Percentiles rank a stretch among this genome's conserved stretches.
These are phyloP conservation scores for Halichondria panicea DNA, from an alignment of 37 sponge, comb jelly and placozoan species.

Conservation along the genomic window DNA sequence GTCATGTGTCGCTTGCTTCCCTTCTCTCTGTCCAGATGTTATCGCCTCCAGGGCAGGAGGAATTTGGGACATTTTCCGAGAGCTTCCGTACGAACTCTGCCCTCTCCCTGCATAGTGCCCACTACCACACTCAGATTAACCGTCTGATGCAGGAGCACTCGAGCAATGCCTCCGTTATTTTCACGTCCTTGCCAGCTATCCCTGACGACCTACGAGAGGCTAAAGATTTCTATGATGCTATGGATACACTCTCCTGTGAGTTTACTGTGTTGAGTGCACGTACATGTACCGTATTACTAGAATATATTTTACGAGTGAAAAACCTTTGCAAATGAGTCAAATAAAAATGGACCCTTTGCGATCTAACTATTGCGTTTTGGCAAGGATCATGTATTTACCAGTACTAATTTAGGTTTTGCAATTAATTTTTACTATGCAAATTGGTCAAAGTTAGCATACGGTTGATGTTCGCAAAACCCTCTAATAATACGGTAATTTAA, in stretches of 20 bases:
- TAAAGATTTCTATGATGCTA: slow-evolving; percentile 19
- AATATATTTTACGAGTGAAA: slow-evolving; percentile 4
- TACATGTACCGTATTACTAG: too few species aligned
- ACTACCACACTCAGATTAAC: slow-evolving; percentile 47
- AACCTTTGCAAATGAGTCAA: too few species aligned
- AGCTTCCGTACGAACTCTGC: slow-evolving; percentile 16
- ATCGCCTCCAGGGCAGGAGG: slow-evolving; percentile 8
- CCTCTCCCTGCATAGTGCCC: background rate
- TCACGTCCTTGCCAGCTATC: slow-evolving; percentile 60
- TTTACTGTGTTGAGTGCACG: background rate
- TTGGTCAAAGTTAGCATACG: too few species aligned
- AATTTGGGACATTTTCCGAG: slow-evolving; percentile 46
- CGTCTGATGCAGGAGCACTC: slow-evolving; percentile 53
- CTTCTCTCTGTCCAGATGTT: slow-evolving; percentile 23
- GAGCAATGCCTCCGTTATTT: slow-evolving; percentile 47
- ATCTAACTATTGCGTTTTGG: too few species aligned
- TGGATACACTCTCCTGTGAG: slow-evolving; percentile 43
- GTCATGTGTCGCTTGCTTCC: too few species aligned
- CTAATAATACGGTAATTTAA: too few species aligned
- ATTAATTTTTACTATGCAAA: too few species aligned
- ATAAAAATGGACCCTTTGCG: too few species aligned
- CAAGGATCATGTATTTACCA: background rate
- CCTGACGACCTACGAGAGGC: slow-evolving; percentile 19
- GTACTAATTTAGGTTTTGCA: too few species aligned
- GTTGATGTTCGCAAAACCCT: too few species aligned